Percentiles rank a stretch among this genome's conserved stretches.
Conservation (phyloP, 2,797 vertebrate genomes). For the Amphiprion clarkii region DNA sequence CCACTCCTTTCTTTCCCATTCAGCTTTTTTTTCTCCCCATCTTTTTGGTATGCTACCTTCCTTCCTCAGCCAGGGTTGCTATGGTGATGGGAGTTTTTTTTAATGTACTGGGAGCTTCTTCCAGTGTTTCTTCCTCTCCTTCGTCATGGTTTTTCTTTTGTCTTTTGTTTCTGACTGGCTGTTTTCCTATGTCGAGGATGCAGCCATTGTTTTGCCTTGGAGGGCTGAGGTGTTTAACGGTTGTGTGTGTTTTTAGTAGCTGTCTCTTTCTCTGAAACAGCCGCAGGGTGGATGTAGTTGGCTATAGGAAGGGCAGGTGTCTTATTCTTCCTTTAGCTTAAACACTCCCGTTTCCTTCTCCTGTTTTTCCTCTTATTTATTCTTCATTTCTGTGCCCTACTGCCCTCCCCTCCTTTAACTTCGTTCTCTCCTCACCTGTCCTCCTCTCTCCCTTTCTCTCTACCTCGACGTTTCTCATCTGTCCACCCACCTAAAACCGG, state of each 20-base stretch:
- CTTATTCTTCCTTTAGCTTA: slow-evolving; percentile 5
- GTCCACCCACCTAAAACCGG: slow-evolving; percentile 44
- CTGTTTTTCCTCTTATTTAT: not conserved
- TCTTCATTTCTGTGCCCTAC: not conserved
- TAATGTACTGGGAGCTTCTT: slow-evolving; percentile 67
- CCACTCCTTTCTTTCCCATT: slow-evolving; percentile 40
- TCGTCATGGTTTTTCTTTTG: slow-evolving; percentile 61
- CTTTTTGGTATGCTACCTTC: slow-evolving; percentile 75
- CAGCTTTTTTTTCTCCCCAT: slow-evolving; percentile 51
- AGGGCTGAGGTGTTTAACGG: slow-evolving; percentile 29
- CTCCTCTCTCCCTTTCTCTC: slow-evolving; percentile 6
- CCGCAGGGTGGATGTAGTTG: slow-evolving; percentile 14
- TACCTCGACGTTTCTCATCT: slow-evolving; percentile 22
- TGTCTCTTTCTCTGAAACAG: slow-evolving; percentile 2
- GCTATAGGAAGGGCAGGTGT: slow-evolving; percentile 28
- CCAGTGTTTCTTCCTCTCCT: slow-evolving; percentile 51
- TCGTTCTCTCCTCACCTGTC: slow-evolving; percentile 46
- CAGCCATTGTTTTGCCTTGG: slow-evolving; percentile 55
- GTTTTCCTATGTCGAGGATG: slow-evolving; percentile 52
- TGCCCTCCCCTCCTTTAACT: not conserved
- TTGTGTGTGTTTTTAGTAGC: slow-evolving; percentile 25
- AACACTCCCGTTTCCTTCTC: slow-evolving; percentile 3
- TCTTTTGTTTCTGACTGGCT: slow-evolving; percentile 68
- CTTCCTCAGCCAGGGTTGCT: slow-evolving; percentile 78
- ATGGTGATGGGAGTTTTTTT: slow-evolving; percentile 68